Conservation (phyloP, 1,140 invertebrate genomes). For the Neuroterus valhalla region DNA sequence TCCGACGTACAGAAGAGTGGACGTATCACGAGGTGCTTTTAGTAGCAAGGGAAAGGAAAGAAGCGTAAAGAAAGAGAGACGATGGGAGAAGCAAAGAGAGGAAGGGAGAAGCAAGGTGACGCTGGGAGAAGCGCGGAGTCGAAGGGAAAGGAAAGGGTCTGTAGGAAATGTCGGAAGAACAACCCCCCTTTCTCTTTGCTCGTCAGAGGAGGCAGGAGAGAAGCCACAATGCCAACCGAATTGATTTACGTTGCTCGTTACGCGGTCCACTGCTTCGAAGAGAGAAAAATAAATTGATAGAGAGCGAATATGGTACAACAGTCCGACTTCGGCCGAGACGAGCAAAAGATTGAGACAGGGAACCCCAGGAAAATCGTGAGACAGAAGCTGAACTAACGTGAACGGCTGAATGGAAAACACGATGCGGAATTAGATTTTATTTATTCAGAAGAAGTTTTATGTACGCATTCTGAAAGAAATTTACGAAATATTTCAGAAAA, state of each 20-base stretch:
- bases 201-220: slow-evolving; percentile 52
- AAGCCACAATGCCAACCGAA: slow-evolving; percentile 72
- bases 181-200: slow-evolving; percentile 33
- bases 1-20: slow-evolving; percentile 31
- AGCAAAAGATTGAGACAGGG: slow-evolving; percentile 44
- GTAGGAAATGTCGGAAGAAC: slow-evolving; percentile 46
- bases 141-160: slow-evolving; percentile 42
- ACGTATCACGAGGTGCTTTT: slow-evolving; percentile 40
- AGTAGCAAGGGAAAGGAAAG: slow-evolving; percentile 43
- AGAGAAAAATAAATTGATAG: slow-evolving; percentile 75
- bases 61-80: too few species aligned
- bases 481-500: background rate
- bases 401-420: slow-evolving; percentile 41
- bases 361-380: slow-evolving; percentile 35
- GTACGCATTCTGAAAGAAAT: background rate
- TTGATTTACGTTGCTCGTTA: slow-evolving; percentile 77
- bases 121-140: too few species aligned
- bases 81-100: too few species aligned
- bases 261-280: slow-evolving; percentile 72
- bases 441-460: background rate
- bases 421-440: slow-evolving; percentile 19
- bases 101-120: too few species aligned
- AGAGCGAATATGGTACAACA: slow-evolving; percentile 52
- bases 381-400: background rate
- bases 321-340: slow-evolving; percentile 49